Conservation (phyloP, 2,797 vertebrate genomes). For the Pteropus rufus region DNA sequence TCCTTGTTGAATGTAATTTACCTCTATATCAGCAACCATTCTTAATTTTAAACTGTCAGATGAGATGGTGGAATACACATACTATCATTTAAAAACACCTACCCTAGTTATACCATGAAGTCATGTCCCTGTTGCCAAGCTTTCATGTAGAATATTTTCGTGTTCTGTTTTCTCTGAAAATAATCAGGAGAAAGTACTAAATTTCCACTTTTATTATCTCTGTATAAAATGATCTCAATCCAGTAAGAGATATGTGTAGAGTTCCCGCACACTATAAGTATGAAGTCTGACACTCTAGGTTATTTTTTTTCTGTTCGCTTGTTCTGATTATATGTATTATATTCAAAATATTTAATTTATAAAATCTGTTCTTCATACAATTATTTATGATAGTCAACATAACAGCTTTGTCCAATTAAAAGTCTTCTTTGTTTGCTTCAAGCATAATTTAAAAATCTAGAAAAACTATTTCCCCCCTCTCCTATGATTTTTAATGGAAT, state of each 20-base stretch:
- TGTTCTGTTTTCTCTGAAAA: background rate
- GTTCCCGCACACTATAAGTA: background rate
- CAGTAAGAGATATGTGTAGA: background rate
- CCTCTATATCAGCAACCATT: background rate
- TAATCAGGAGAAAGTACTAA: background rate
- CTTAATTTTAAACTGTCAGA: background rate
- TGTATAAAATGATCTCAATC: background rate
- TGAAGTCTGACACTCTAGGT: background rate
- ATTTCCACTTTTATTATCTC: background rate
- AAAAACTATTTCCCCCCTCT: background rate
- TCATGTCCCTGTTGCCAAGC: background rate
- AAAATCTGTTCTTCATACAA: background rate
- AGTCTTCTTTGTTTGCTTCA: background rate
- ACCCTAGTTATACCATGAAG: background rate
- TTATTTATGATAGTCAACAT: background rate
- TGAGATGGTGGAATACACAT: background rate
- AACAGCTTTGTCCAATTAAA: background rate
- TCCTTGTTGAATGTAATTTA: background rate
- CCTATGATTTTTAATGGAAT: background rate
- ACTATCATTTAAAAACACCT: background rate
- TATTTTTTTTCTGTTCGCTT: background rate
- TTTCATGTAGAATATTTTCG: background rate
- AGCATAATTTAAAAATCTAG: background rate
- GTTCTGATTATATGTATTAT: background rate
- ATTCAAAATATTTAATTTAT: background rate